Evolutionary conservation across 2,888 invertebrate species (phyloP).

Genomic region (Hyalella azteca): DNA sequence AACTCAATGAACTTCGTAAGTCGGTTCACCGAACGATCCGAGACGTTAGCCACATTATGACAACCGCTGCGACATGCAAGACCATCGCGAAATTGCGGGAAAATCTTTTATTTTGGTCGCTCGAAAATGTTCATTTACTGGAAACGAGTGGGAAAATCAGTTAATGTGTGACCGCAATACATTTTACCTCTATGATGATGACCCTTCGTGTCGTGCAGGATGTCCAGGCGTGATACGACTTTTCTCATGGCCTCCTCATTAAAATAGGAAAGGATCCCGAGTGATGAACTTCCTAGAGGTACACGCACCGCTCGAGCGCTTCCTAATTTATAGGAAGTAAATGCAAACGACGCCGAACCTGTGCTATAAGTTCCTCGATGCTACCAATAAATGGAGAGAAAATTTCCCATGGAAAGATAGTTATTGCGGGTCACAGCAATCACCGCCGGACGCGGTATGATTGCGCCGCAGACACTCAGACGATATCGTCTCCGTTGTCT

Average conservation of each 20-base stretch:
- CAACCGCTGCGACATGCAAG: background rate
- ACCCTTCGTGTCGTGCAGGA: conserved; percentile 30
- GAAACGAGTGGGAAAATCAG: conserved; percentile 35
- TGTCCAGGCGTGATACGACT: conserved; percentile 6
- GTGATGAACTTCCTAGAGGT: conserved; percentile 1
- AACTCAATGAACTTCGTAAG: too few species aligned
- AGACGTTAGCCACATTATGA: too few species aligned
- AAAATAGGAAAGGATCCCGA: background rate
- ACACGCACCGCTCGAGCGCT: conserved; percentile 10
- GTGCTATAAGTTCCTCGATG: background rate
- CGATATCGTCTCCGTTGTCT: background rate
- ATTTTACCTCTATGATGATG: conserved; percentile 36
- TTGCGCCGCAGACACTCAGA: background rate
- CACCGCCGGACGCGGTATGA: background rate
- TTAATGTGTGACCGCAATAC: conserved; percentile 29
- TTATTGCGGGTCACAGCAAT: background rate
- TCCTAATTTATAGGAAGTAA: background rate
- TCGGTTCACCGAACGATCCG: too few species aligned
- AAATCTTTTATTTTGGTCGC: conserved; percentile 15
- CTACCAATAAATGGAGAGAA: background rate
- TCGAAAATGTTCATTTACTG: conserved; percentile 35
- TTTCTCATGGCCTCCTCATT: conserved; percentile 21
- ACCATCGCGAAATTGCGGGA: background rate
- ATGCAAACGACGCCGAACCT: conserved; percentile 3
- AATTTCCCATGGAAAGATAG: background rate